Base-by-base conservation (phyloP, 2,888 invertebrate genomes). In the Operophtera brumata region DNA sequence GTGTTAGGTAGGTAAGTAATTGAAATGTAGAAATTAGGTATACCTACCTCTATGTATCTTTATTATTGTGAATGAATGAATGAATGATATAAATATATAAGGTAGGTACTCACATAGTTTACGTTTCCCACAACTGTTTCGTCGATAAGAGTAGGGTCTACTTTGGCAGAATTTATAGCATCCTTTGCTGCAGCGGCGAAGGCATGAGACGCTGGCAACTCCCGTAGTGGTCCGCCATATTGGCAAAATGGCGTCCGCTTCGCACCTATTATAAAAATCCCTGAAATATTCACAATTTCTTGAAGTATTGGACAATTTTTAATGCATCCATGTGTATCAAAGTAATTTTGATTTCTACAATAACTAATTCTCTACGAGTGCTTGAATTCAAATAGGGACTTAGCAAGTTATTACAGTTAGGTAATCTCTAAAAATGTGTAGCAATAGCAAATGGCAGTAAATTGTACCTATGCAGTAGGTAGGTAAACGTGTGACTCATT, bases 201-300 rank as follows among this genome's bases (percentile, higher is more conserved):
- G 0, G 75, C 75, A n/a, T 80, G 70, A 0, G 78, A 80, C 0
- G 89, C 83, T 63, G 82, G 79, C 66, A 82, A 67, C 62, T 86
- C 85, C 42, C 80, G 73, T 8, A 88, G 56, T 1, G 70, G 62
- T 6, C 89, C 87, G 68, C 87, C 88, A 76, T 81, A 82, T 53
- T 68, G 69, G 57, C 87, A 86, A 75, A 89, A 86, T 72, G 88
- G 86, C 57, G 87, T 86, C 50, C 87, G 71, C 74, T 87, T 88
- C 49, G 87, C 88, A 63, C 84, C 84, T 64, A 88, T 64, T 59
- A 89, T 73, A 54, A 82, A 87, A 52, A 88, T 69, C n/a, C 80
- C 89, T 89, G 67, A 62, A 50, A 40, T 28, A 30, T 34, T 13
- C 34, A 10, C 28, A 14, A 44, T 20, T 28, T 35, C 12, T 9